Base-by-base conservation (phyloP, 2,888 invertebrate species). In the Ormyrus thymus region DNA sequence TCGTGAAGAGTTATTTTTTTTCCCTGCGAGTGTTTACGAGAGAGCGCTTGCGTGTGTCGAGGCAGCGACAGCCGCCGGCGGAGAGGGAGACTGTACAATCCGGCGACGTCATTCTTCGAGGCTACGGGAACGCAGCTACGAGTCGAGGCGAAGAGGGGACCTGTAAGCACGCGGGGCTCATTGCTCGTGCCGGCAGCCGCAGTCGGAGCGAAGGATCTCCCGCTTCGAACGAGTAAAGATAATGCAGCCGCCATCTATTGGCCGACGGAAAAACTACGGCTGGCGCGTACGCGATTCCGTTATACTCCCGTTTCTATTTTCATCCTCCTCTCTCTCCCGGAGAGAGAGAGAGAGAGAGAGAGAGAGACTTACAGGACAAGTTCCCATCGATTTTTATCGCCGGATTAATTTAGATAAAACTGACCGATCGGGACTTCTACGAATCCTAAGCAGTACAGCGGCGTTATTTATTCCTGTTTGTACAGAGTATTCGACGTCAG, bases 231-330 rank as follows among this genome's bases (percentile, higher is more conserved):
- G 84, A 84, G 82, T 79, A 86, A 86, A 86, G 89, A 89, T 88
- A 89, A 88, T 87, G 84, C 86, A 88, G 88, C 88, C 86, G 90
- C 90, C 90, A 90, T 90, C 90, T 90, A 85, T 89, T 85, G 90
- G 88, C 66, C 83, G 13, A 62, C 84, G 84, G 82, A 83, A 86
- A 87, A 86, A 88, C 84, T 85, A 86, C 82, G 82, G 83, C 64
- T 77, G 83, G 83, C 83, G 82, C 84, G 83, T 76, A 75, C 45
- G 1, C 64, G 65, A 72, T 79, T 78, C 81, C 81, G 81, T 81
- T 76, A 79, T 70, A 69, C 76, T 71, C 76, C 48, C 76, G 79
- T 74, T 76, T 76, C 81, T 78, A 78, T 81, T 81, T 76, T 81
- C 78, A 78, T 78, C 74, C 5, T 70, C 46, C 13, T 43, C 10